Conservation (phyloP, 35 echinoderm and acorn worm genomes). For the Heliocidaris erythrogramma region DNA sequence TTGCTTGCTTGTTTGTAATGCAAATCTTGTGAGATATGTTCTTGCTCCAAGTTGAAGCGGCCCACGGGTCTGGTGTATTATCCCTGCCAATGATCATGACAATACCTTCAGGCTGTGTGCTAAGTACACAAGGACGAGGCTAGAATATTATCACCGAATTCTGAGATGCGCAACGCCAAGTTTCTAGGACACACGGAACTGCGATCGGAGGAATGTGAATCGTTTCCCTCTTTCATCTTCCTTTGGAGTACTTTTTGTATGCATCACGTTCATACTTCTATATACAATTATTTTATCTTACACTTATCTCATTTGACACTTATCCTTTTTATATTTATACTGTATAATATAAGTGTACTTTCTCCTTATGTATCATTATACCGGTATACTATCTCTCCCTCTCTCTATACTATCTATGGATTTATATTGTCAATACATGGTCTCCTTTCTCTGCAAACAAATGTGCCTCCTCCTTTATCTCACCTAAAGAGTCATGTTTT, state of each 20-base stretch:
- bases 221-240: background rate
- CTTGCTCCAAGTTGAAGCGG: background rate
- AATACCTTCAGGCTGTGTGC: background rate
- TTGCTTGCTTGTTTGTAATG: too few species aligned
- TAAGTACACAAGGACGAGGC: conserved; percentile 9
- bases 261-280: too few species aligned
- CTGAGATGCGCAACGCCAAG: background rate
- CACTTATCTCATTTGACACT: too few species aligned
- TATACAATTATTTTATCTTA: too few species aligned
- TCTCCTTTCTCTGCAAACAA: background rate
- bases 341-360: too few species aligned
- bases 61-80: background rate
- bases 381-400: too few species aligned
- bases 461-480: background rate
- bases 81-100: background rate
- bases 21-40: background rate
- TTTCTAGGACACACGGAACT: background rate
- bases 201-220: background rate
- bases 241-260: background rate
- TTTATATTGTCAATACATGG: background rate
- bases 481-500: background rate
- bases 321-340: too few species aligned
- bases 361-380: too few species aligned
- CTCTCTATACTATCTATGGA: background rate
- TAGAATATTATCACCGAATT: background rate